phyloP scores from a whole-genome alignment of 2,113 vertebrate species.

The Megalops atlanticus region DNA sequence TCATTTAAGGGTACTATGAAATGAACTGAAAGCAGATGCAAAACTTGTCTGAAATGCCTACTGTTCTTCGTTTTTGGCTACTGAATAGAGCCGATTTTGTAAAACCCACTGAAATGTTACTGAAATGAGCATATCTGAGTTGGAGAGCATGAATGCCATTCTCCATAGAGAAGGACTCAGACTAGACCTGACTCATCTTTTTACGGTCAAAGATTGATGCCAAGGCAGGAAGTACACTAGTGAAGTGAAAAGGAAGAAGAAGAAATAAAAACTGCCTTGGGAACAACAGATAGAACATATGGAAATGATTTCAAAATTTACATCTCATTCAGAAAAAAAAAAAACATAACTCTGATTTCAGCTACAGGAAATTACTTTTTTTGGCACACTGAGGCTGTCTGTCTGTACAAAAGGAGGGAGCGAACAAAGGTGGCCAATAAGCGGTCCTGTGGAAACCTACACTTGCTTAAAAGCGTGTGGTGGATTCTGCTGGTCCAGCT shows the following conservation, averaged over 20 bases:
- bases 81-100: no score
- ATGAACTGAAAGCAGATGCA: no score
- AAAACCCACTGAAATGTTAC: no score
- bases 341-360: background rate
- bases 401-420: background rate
- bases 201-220: no score
- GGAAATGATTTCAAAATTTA: background rate
- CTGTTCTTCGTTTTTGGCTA: no score
- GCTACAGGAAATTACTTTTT: background rate
- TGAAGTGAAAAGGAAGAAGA: background rate
- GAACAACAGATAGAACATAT: no score
- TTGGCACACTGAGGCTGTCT: background rate
- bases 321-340: background rate
- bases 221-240: background rate
- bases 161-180: no score
- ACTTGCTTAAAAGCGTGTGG: slow-evolving; percentile 41
- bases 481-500: slow-evolving; percentile 19
- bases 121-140: no score
- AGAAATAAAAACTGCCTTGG: no score
- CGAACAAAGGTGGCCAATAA: slow-evolving; percentile 26
- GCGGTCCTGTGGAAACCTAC: slow-evolving; percentile 26
- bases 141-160: background rate
- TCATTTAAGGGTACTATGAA: no score
- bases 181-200: no score
- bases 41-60: no score